Conservation (phyloP, 2,888 invertebrate genomes). For the Venustoraphidia nigricollis region DNA sequence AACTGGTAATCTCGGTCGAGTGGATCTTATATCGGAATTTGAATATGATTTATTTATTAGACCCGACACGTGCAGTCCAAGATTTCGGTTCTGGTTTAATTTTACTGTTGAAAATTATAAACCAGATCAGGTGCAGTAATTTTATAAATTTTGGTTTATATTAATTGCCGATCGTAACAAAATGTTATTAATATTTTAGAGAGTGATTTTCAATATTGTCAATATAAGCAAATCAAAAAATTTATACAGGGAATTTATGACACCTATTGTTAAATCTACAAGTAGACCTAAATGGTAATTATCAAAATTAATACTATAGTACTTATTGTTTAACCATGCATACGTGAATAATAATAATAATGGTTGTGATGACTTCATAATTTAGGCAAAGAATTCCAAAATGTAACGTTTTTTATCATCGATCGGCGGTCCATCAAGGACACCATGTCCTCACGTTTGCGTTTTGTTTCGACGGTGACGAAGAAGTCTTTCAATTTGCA, state of each 20-base stretch:
- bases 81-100: slow-evolving; percentile 92
- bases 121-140: slow-evolving; percentile 58
- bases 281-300: slow-evolving; percentile 79
- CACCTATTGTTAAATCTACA: slow-evolving; percentile 85
- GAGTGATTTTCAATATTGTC: slow-evolving; percentile 92
- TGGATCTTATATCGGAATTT: slow-evolving; percentile 82
- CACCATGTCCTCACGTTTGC: slow-evolving; percentile 88
- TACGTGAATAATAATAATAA: too few relatives aligned
- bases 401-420: slow-evolving; percentile 81
- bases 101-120: slow-evolving; percentile 94
- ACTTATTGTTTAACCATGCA: too few relatives aligned
- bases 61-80: slow-evolving; percentile 91
- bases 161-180: not conserved
- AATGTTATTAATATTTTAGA: slow-evolving; percentile 36
- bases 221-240: slow-evolving; percentile 89
- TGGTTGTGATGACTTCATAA: too few relatives aligned
- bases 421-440: slow-evolving; percentile 73
- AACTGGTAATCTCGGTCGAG: slow-evolving; percentile 91
- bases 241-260: slow-evolving; percentile 78
- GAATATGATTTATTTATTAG: slow-evolving; percentile 94
- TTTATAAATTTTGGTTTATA: slow-evolving; percentile 9
- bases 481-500: slow-evolving; percentile 90
- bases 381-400: slow-evolving; percentile 62
- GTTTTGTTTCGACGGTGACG: slow-evolving; percentile 88
- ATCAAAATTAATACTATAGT: not conserved